Conservation (phyloP, 2,888 invertebrate species). For the Drosophila monieri region DNA sequence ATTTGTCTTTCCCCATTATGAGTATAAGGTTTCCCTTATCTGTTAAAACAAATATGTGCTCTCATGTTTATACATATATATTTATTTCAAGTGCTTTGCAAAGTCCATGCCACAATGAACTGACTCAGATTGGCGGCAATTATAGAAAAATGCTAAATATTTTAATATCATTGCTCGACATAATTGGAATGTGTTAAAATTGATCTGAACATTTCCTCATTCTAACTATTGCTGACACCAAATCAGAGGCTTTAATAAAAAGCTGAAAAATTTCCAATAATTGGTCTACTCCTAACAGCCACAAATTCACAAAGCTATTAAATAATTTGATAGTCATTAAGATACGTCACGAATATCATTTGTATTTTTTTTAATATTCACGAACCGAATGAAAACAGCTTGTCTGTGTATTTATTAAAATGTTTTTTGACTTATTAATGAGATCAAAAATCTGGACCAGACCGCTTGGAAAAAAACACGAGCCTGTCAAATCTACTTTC, state of each 20-base stretch:
- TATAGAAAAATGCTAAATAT: slow-evolving; percentile 17
- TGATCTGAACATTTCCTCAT: slow-evolving; percentile 12
- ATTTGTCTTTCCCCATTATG: slow-evolving; percentile 20
- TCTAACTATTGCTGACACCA: slow-evolving; percentile 1
- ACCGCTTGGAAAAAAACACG: neutral
- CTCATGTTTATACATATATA: slow-evolving; percentile 26
- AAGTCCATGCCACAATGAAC: slow-evolving; percentile 15
- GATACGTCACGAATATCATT: slow-evolving; percentile 32
- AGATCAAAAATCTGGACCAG: slow-evolving; percentile 8
- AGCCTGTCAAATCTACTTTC: slow-evolving; percentile 21
- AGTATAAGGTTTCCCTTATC: slow-evolving; percentile 40
- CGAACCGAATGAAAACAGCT: neutral
- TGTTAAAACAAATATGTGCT: slow-evolving; percentile 34
- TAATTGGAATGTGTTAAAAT: slow-evolving; percentile 7
- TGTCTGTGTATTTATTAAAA: slow-evolving; percentile 2
- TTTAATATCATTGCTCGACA: slow-evolving; percentile 10
- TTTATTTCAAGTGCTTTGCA: slow-evolving; percentile 21
- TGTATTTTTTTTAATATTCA: slow-evolving; percentile 10
- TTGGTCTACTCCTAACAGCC: neutral
- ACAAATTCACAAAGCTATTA: slow-evolving; percentile 29
- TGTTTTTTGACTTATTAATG: slow-evolving; percentile 11
- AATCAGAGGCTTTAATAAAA: slow-evolving; percentile 3
- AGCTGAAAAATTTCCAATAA: neutral
- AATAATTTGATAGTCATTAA: slow-evolving; percentile 31
- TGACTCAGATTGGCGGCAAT: slow-evolving; percentile 35